These are phyloP conservation scores for Diabrotica virgifera DNA, from an alignment of 1,140 invertebrate genomes.

Conservation along the genomic window DNA sequence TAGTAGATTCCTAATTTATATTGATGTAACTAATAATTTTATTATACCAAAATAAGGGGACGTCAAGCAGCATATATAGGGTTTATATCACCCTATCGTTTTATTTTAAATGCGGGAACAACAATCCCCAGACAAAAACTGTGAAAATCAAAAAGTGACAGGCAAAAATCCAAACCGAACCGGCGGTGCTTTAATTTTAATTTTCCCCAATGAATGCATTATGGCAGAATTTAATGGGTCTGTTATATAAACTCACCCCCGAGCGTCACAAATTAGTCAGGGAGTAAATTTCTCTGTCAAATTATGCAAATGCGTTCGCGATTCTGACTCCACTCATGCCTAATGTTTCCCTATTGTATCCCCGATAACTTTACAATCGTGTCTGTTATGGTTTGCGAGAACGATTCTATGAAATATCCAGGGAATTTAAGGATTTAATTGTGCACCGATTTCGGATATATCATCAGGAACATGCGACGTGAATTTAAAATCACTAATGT, in stretches of 20 bases:
- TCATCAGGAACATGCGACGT: too few relatives aligned
- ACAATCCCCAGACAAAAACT: not conserved
- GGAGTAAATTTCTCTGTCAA: conserved; percentile 48
- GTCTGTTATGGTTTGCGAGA: conserved; percentile 3
- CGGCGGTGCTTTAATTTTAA: conserved; percentile 27
- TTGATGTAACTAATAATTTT: too few relatives aligned
- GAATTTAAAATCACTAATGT: too few relatives aligned
- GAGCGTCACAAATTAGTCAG: conserved; percentile 45
- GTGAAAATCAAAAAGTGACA: conserved; percentile 9
- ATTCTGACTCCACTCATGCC: conserved; percentile 15
- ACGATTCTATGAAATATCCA: not conserved
- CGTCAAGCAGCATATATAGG: too few relatives aligned
- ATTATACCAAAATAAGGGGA: too few relatives aligned
- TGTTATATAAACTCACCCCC: conserved; percentile 45
- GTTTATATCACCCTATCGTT: too few relatives aligned
- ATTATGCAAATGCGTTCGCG: conserved; percentile 43
- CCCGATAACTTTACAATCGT: conserved; percentile 10
- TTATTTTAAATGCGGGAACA: not conserved
- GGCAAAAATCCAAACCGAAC: conserved; percentile 8
- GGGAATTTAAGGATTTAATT: not conserved
- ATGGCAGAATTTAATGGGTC: conserved; percentile 35
- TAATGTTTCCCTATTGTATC: conserved; percentile 13
- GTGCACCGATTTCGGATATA: not conserved
- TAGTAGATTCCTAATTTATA: too few relatives aligned
- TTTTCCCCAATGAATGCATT: conserved; percentile 35